These are phyloP conservation scores for Capra hircus DNA, from an alignment of 2,113 vertebrate species.

Conservation along the genomic window DNA sequence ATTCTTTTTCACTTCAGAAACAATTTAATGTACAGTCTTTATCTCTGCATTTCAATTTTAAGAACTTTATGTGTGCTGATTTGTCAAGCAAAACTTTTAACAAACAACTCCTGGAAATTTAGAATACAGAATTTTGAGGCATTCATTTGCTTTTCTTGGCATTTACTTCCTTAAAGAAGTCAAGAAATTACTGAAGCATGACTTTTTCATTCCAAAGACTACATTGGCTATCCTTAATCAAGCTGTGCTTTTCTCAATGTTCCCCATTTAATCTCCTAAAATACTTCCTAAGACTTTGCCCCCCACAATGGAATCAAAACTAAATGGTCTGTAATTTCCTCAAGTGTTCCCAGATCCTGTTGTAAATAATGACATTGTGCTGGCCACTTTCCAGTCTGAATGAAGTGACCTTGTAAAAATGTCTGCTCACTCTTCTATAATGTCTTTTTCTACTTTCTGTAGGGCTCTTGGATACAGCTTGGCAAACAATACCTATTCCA, in stretches of 20 bases:
- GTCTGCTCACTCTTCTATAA: conserved; percentile 75
- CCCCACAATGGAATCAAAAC: conserved; percentile 82
- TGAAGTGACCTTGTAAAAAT: conserved; percentile 79
- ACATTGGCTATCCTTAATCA: conserved; percentile 79
- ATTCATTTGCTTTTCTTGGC: conserved; percentile 74
- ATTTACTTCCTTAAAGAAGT: conserved; percentile 76
- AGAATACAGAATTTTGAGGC: conserved; percentile 60
- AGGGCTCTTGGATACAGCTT: conserved; percentile 68
- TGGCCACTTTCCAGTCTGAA: conserved; percentile 80
- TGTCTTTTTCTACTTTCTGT: conserved; percentile 66
- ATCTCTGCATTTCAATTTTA: conserved; percentile 28
- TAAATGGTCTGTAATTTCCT: conserved; percentile 85
- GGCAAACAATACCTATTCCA: conserved; percentile 72
- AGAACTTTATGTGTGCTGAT: conserved; percentile 43
- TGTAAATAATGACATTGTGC: conserved; percentile 83
- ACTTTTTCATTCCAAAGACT: conserved; percentile 77
- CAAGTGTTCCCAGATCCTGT: conserved; percentile 81
- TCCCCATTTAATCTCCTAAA: conserved; percentile 83
- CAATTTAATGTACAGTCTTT: conserved; percentile 10
- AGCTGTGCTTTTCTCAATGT: conserved; percentile 81
- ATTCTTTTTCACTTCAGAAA: conserved; percentile 36
- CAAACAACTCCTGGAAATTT: conserved; percentile 61
- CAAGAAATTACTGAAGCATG: conserved; percentile 76
- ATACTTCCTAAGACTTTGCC: conserved; percentile 81
- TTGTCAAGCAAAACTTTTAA: conserved; percentile 59